A percentile compares a stretch with the other conserved stretches of the same genome.
phyloP scores from a whole-genome alignment of 2,113 vertebrate species.

The Suncus etruscus region DNA sequence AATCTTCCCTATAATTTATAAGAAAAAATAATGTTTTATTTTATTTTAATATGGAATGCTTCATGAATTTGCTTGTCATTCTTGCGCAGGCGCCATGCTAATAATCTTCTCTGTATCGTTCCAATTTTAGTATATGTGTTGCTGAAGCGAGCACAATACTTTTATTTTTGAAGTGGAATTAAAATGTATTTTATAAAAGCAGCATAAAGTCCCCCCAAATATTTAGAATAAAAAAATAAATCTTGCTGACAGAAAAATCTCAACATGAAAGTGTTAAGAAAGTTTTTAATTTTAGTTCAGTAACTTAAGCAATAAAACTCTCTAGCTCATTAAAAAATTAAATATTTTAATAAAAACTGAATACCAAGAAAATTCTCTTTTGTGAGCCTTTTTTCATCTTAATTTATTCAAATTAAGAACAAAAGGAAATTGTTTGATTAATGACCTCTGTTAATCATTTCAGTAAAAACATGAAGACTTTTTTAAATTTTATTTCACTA shows the following conservation, averaged over 20 bases:
- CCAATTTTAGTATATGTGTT: no score
- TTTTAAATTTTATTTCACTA: conserved; percentile 83
- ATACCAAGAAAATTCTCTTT: conserved; percentile 74
- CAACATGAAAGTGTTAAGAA: conserved; percentile 14
- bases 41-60: no score
- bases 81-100: no score
- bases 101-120: no score
- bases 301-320: conserved; percentile 47
- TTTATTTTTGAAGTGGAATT: background rate
- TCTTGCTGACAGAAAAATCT: background rate
- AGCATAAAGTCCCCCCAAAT: background rate
- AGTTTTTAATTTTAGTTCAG: background rate
- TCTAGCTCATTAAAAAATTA: conserved; percentile 67
- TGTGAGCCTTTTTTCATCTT: conserved; percentile 79
- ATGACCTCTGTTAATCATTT: conserved; percentile 85
- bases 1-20: background rate
- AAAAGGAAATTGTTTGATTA: conserved; percentile 85
- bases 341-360: conserved; percentile 73
- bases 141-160: no score
- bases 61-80: no score
- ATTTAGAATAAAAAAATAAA: conserved; percentile 31
- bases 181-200: background rate
- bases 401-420: conserved; percentile 83
- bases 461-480: conserved; percentile 79
- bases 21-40: no score